Evolutionary conservation across 2,113 vertebrate species (phyloP).

Genomic region (Heptranchias perlo): DNA sequence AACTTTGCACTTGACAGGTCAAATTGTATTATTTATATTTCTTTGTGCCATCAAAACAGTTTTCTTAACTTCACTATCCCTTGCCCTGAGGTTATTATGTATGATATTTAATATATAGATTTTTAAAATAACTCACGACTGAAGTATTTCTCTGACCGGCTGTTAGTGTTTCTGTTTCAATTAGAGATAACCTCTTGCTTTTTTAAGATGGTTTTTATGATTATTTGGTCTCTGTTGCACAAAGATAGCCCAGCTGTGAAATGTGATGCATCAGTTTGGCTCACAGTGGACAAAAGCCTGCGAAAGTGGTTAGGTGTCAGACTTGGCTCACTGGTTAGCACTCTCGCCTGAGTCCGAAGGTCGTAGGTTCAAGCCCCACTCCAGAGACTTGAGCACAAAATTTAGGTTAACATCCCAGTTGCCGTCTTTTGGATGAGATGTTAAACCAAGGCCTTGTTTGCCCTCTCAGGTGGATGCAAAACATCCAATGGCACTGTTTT

Average conservation of each 20-base stretch:
- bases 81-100: not conserved
- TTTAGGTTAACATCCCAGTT: not conserved
- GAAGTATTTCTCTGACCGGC: not conserved
- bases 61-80: not conserved
- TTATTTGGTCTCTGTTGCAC: not conserved
- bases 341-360: too few species aligned
- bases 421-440: not conserved
- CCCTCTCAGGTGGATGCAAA: too few species aligned
- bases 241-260: not conserved
- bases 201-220: not conserved
- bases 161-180: not conserved
- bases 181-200: not conserved
- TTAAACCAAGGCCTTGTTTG: too few species aligned
- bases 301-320: not conserved
- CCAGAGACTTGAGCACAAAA: not conserved
- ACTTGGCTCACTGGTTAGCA: too few species aligned
- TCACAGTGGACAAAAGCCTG: not conserved
- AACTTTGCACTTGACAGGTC: not conserved
- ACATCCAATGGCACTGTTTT: too few species aligned
- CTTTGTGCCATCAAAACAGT: too few species aligned
- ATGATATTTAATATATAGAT: not conserved
- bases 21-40: constrained; percentile 9
- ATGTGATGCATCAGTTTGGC: not conserved
- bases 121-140: not conserved
- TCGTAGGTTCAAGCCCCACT: too few species aligned